Conservation (phyloP, 1,140 invertebrate species). For the Dufourea novaeangliae region DNA sequence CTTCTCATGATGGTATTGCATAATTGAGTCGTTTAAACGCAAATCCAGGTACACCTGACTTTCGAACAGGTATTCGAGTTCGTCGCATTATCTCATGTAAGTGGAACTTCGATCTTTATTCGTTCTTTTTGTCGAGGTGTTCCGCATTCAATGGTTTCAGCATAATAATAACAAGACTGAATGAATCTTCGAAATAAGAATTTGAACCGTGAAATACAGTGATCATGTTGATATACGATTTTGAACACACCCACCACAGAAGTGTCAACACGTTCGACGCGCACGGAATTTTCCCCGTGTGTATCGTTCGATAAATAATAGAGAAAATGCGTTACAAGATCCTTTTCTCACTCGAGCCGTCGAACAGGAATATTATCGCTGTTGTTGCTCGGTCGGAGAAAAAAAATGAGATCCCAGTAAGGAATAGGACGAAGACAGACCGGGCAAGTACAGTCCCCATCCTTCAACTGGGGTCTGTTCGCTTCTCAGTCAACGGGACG, state of each 20-base stretch:
- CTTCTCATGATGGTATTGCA: too few species aligned
- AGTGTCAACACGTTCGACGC: not conserved
- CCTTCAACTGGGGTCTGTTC: not conserved
- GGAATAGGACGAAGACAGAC: conserved; percentile 58
- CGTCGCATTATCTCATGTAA: not conserved
- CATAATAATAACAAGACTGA: not conserved
- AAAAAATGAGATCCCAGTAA: conserved; percentile 48
- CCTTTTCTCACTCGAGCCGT: conserved; percentile 53
- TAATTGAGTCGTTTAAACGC: conserved; percentile 8
- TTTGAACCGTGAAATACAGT: not conserved
- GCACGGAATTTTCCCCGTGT: conserved; percentile 21
- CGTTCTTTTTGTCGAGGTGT: not conserved
- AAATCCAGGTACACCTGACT: not conserved
- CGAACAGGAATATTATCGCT: conserved; percentile 42
- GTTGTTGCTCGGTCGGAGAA: conserved; percentile 16
- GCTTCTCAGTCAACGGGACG: not conserved
- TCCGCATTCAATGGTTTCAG: not conserved
- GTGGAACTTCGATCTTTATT: not conserved
- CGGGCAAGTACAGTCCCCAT: conserved; percentile 44
- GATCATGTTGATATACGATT: not conserved
- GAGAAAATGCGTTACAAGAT: conserved; percentile 48
- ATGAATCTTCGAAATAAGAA: not conserved
- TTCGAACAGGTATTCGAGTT: not conserved
- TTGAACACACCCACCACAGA: too few species aligned
- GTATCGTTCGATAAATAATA: conserved; percentile 35